Conservation (phyloP, 2,888 invertebrate species). For the Euphydryas editha region DNA sequence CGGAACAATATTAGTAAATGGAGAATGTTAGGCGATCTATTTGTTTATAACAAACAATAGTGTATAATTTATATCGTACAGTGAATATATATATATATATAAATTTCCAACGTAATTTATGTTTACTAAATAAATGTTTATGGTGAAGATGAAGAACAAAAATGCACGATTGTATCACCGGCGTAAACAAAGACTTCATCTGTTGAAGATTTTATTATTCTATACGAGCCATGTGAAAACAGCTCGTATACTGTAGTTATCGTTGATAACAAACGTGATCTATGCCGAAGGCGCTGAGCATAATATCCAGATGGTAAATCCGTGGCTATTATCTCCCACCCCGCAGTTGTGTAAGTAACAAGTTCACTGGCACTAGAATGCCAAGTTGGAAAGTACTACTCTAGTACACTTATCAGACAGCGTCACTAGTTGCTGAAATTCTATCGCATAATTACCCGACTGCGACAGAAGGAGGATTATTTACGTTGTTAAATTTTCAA, state of each 20-base stretch:
- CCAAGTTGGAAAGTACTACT: conserved; percentile 39
- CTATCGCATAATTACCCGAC: conserved; percentile 33
- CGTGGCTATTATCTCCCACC: conserved; percentile 57
- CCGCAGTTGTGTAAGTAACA: conserved; percentile 63
- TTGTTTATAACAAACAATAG: not conserved
- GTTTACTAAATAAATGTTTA: not conserved
- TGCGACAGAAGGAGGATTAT: no score
- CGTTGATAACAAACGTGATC: conserved; percentile 45
- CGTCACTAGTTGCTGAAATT: conserved; percentile 31
- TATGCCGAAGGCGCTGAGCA: conserved; percentile 40
- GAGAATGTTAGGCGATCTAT: not conserved
- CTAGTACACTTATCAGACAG: conserved; percentile 29
- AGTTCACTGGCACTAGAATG: conserved; percentile 66
- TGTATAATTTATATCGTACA: not conserved
- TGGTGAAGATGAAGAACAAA: not conserved
- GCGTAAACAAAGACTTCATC: conserved; percentile 2
- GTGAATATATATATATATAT: not conserved
- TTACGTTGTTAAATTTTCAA: not conserved
- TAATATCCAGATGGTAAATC: conserved; percentile 46
- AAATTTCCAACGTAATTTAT: not conserved
- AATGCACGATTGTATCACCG: not conserved
- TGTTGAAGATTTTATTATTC: conserved; percentile 15
- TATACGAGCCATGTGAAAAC: conserved; percentile 32
- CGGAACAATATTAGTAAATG: not conserved
- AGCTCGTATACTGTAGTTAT: conserved; percentile 41